Conservation (phyloP, 1,140 invertebrate species). For the Bombyx mandarina region DNA sequence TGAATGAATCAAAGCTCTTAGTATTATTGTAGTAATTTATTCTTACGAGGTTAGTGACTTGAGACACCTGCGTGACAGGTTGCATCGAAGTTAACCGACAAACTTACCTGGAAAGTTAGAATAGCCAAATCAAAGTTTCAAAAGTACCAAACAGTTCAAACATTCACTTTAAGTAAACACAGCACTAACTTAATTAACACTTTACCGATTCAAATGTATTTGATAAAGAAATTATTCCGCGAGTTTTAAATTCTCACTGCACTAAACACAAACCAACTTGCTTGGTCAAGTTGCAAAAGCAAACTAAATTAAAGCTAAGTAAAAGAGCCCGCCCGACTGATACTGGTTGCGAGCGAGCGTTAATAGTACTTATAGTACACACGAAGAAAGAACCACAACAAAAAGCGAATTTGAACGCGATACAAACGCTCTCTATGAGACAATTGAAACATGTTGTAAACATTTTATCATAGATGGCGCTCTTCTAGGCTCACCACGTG, state of each 20-base stretch:
- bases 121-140: conserved; percentile 7
- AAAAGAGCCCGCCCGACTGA: not conserved
- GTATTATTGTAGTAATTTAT: conserved; percentile 5
- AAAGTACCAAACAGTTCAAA: conserved; percentile 13
- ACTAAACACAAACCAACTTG: conserved; percentile 23
- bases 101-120: conserved; percentile 39
- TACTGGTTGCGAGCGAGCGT: too few species aligned
- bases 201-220: conserved; percentile 31
- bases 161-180: conserved; percentile 30
- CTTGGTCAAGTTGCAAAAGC: conserved; percentile 31
- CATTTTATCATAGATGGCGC: too few species aligned
- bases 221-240: conserved; percentile 49
- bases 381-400: too few species aligned
- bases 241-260: conserved; percentile 35
- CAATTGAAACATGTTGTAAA: too few species aligned
- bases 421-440: too few species aligned
- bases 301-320: conserved; percentile 33
- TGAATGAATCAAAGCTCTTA: not conserved
- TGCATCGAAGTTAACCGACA: conserved; percentile 42
- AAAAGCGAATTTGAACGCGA: too few species aligned
- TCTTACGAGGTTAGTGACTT: conserved; percentile 55
- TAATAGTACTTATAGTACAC: too few species aligned
- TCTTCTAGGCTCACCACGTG: too few species aligned
- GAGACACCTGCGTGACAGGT: conserved; percentile 67
- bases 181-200: conserved; percentile 34